Evolutionary conservation across 2,888 invertebrate genomes (phyloP), one percentile per base, ranked within the genome.

Genomic region (Drosophila mimetica): DNA sequence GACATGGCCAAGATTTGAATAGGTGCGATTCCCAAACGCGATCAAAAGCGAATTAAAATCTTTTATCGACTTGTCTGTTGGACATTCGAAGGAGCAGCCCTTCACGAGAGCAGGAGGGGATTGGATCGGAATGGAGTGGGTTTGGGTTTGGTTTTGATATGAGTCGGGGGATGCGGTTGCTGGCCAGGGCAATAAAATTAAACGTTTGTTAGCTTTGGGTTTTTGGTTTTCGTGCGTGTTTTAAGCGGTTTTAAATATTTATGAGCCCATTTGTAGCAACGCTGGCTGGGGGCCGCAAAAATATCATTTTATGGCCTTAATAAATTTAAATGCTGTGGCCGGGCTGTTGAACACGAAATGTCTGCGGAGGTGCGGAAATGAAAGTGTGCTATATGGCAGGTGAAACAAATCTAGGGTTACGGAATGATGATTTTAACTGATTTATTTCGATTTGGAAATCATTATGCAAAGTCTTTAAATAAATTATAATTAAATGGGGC

Each of bases 231-330:
- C n/a, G 59, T 64, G 60, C 71, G 64, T 78, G 75, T 73, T 77
- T 85, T 70, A 85, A 78, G 83, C 77, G 83, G 79, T 82, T 86
- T 85, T 71, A 82, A 82, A 82, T 82, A 86, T 82, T 82, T 82
- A 82, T 82, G 86, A 58, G 57, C 74, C 88, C 86, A 82, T 82
- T 87, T 76, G 82, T 69, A 67, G 78, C 59, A 47, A 28, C 34
- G 52, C 52, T 66, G 48, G 51, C 55, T 16, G 16, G 37, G 37
- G 41, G 42, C 57, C 66, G 84, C 78, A 79, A 66, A 83, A 80
- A 88, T 85, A 82, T 88, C 69, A 88, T 88, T 88, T 82, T 82
- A 82, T 73, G 79, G 53, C 64, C 66, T 54, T 66, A 85, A 88
- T 88, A 82, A 82, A 88, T 82, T 86, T 82, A 79, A 82, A 79